A percentile compares a stretch with the other conserved stretches of the same genome.
Evolutionary conservation across 35 echinoderm and acorn worm genomes (phyloP).

Genomic region (Heliocidaris tuberculata): DNA sequence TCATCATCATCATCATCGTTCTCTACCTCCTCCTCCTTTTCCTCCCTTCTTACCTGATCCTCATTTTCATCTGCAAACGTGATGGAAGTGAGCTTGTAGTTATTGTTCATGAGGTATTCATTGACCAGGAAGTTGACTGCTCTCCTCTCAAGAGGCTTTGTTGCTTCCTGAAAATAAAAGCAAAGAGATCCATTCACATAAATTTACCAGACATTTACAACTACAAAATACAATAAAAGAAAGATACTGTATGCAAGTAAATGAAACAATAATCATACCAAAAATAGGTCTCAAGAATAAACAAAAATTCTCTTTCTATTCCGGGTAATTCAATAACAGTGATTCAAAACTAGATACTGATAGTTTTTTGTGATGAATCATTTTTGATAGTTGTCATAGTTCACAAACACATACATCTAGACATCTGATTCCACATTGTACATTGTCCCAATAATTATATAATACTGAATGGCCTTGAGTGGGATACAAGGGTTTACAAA

Average conservation of each 20-base stretch:
- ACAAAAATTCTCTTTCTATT: neutral
- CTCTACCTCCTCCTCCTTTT: neutral
- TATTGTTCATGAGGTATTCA: slow-evolving; percentile 84
- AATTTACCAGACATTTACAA: neutral
- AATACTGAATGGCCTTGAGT: too few species aligned
- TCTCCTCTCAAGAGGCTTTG: slow-evolving; percentile 85
- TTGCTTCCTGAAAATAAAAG: slow-evolving; percentile 69
- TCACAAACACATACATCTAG: too few species aligned
- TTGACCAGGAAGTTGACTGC: slow-evolving; percentile 93
- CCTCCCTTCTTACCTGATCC: slow-evolving; percentile 76
- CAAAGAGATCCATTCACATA: neutral
- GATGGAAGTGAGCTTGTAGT: slow-evolving; percentile 94
- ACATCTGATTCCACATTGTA: too few species aligned
- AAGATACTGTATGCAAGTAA: neutral
- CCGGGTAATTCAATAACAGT: neutral
- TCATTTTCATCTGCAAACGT: slow-evolving; percentile 99
- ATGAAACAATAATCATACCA: neutral
- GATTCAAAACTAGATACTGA: too few species aligned
- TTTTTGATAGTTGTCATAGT: too few species aligned
- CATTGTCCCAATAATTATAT: too few species aligned
- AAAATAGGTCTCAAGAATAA: neutral
- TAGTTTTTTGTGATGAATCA: too few species aligned
- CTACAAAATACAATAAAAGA: neutral
- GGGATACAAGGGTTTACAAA: too few species aligned
- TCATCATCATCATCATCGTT: neutral